Evolutionary conservation across 1,140 invertebrate species (phyloP).

Genomic region (Orius insidiosus): DNA sequence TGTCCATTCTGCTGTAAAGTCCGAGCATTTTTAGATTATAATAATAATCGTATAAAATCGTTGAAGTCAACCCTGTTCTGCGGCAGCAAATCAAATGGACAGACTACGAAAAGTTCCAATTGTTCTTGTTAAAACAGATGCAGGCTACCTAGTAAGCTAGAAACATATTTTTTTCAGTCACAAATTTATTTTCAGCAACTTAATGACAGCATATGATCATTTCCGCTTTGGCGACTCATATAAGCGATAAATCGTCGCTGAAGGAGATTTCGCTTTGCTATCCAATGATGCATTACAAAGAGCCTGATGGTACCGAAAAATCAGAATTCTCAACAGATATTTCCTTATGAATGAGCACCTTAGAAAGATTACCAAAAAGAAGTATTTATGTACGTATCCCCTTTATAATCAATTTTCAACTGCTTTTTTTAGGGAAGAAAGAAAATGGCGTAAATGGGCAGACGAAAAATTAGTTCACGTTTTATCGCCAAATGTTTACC

Average conservation of each 20-base stretch:
- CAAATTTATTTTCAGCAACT: conserved; percentile 47
- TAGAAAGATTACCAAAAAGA: conserved; percentile 35
- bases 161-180: background rate
- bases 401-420: background rate
- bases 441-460: conserved; percentile 89
- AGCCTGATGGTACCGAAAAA: conserved; percentile 47
- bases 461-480: conserved; percentile 81
- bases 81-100: conserved; percentile 87
- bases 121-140: conserved; percentile 54
- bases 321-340: conserved; percentile 86
- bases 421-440: conserved; percentile 40
- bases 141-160: conserved; percentile 43
- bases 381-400: conserved; percentile 1
- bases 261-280: conserved; percentile 65
- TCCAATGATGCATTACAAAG: conserved; percentile 48
- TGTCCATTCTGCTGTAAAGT: conserved; percentile 99
- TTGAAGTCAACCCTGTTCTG: conserved; percentile 92
- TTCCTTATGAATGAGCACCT: conserved; percentile 65
- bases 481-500: conserved; percentile 93
- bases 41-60: conserved; percentile 89
- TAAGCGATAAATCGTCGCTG: conserved; percentile 46
- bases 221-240: conserved; percentile 63
- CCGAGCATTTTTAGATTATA: conserved; percentile 80
- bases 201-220: conserved; percentile 88
- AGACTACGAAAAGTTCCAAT: conserved; percentile 88